Evolutionary conservation across 2,888 invertebrate genomes (phyloP).

Genomic region (Oxystoma pomonae): DNA sequence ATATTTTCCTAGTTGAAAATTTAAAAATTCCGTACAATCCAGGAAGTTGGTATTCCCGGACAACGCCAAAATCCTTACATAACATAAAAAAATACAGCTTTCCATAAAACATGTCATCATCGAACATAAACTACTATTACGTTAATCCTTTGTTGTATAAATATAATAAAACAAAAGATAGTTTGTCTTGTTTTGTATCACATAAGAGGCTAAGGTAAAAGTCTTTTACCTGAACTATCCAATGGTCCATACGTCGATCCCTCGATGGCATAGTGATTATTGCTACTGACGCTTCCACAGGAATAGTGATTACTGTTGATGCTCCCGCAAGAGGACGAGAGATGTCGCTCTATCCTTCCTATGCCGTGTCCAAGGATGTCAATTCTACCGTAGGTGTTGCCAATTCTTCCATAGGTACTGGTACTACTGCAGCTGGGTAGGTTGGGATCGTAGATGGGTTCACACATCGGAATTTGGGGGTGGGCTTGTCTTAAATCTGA

Average conservation of each 20-base stretch:
- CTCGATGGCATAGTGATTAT: constrained; percentile 43
- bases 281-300: constrained; percentile 40
- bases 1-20: too few species aligned
- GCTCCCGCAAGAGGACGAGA: constrained; percentile 64
- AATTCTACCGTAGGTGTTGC: constrained; percentile 52
- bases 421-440: constrained; percentile 39
- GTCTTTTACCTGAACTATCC: constrained; percentile 34
- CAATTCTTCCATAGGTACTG: constrained; percentile 45
- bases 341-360: constrained; percentile 57
- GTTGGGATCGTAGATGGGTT: constrained; percentile 36
- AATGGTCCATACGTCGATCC: constrained; percentile 44
- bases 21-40: too few species aligned
- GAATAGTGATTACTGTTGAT: constrained; percentile 48
- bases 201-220: too few species aligned
- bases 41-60: too few species aligned
- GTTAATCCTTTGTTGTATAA: too few species aligned
- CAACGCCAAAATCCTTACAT: too few species aligned
- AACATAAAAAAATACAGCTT: too few species aligned
- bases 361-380: constrained; percentile 51
- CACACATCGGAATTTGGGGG: constrained; percentile 16
- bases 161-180: too few species aligned
- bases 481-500: background rate
- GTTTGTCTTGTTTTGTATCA: too few species aligned
- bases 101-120: too few species aligned
- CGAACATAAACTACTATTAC: too few species aligned